Base-by-base conservation (phyloP, 2,113 vertebrate species). In the Platichthys flesus region DNA sequence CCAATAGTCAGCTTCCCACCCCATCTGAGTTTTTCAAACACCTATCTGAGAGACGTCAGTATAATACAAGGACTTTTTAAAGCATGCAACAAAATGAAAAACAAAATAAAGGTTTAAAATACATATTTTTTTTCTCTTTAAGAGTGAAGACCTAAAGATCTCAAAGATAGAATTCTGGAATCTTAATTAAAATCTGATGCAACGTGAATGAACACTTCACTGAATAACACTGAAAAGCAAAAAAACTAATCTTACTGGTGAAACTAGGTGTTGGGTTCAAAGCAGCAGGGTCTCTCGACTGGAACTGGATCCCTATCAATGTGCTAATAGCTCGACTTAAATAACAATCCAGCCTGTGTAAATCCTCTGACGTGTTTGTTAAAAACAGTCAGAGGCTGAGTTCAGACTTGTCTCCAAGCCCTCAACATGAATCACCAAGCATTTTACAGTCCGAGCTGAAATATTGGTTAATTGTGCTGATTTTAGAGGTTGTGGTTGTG, bases 101-200 rank as follows among this genome's bases (percentile, higher is more conserved):
- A 89, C 2, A 70, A 69, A 71, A 75, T 49, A 74, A 88, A 85
- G 75, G 57, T 90, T 75, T 90, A 87, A 91, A 89, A 90, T 82
- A 92, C 81, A 89, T 71, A 95, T 94, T 90, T 94, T 90, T 95
- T 94, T 94, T 93, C 95, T 96, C 94, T 97, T 95, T 92, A 90
- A 96, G 95, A 97, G 95, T 94, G 84, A 92, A 96, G 94, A 96
- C 94, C 95, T 95, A 95, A 94, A 89, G 94, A 95, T 93, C 96
- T 94, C 84, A 86, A 16, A 10, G 92, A 93, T 84, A 89, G 89
- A 95, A 91, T 90, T 93, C 87, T 92, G 92, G 82, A 81, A 86
- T 82, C 59, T 85, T 78, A 84, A 76, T 65, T 52, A 64, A 79
- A 76, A 85, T 74, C 45, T 1, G 86, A 88, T 81, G 75, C 85